Conservation (phyloP, 1,140 invertebrate species). For the Diachasma alloeum region DNA sequence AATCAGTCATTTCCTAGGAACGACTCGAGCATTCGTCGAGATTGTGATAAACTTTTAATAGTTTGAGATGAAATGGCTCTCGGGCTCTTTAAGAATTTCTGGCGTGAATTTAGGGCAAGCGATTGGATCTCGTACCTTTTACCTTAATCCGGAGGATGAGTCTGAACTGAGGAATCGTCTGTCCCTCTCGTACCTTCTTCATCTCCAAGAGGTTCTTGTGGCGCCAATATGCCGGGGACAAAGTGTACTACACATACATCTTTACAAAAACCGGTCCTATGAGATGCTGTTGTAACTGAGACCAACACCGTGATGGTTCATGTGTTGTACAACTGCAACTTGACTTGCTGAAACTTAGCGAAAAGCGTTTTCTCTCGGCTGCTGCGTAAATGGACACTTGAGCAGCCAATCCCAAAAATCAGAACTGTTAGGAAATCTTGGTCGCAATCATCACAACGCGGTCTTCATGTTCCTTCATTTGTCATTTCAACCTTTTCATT, state of each 20-base stretch:
- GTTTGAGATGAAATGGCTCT: not conserved
- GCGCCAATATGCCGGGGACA: constrained; percentile 10
- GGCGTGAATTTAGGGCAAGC: not conserved
- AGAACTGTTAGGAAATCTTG: not conserved
- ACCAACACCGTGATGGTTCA: not conserved
- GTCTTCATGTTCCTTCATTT: not conserved
- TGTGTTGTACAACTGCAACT: not conserved
- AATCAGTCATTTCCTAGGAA: not conserved
- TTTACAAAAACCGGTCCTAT: constrained; percentile 10
- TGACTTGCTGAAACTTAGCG: not conserved
- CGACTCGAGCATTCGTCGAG: not conserved
- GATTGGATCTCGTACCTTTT: not conserved
- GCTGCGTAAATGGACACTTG: not conserved
- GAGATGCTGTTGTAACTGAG: constrained; percentile 5
- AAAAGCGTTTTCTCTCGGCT: constrained; percentile 12
- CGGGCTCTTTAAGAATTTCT: not conserved
- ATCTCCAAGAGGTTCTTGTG: not conserved
- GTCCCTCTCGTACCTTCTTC: not conserved
- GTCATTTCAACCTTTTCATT: not conserved
- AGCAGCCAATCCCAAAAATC: not conserved
- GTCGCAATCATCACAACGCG: not conserved
- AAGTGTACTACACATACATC: not conserved
- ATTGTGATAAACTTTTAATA: not conserved
- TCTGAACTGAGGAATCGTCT: not conserved
- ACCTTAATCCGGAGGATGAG: not conserved